Base-by-base conservation (phyloP, 2,888 invertebrate genomes). In the Zootermopsis nevadensis region DNA sequence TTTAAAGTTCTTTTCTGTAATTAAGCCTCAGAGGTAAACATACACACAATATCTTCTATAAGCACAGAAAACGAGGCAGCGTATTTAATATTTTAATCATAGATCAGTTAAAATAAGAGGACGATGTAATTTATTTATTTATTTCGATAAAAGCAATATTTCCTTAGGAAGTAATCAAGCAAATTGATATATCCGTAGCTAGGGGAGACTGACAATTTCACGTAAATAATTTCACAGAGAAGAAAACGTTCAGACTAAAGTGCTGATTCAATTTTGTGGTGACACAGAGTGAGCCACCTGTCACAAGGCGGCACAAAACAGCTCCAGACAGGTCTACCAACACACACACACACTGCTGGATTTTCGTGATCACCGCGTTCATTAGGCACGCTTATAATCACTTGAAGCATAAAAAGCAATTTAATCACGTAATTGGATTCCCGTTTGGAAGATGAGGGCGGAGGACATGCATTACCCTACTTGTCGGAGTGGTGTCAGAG, bases 371-470 rank as follows among this genome's bases (percentile, higher is more conserved):
- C 74, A 42, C 38, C n/a, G n/a, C 38, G 74, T 74, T 74, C 74
- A 74, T 74, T 74, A 74, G 38, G 38, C 35, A 66, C 60, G 60
- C 31, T 60, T 79, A 79, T 79, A 66, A 79, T 79, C 60, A 66
- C 79, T 66, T 60, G n/a, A 33, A 48, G 82, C 79, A 82, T 77
- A 82, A 77, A 82, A 82, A 82, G 38, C 76, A 67, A 77, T 82
- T 82, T 77, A 82, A 82, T 82, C 82, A 77, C 77, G 82, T 82
- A 82, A 82, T 82, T 82, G 82, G 77, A 66, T 31, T 35, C 48
- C 35, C 38, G 66, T 35, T 53, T 31, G 30, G 77, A 77, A 77
- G 53, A 77, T 77, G 77, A 77, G 77, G 77, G 77, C 33, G 48
- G 48, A n/a, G 53, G 53, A 77, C 77, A 77, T 31, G 77, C 77